Evolutionary conservation across 2,113 vertebrate species (phyloP), one percentile per base, ranked within the genome.

Genomic region (Callithrix jacchus): DNA sequence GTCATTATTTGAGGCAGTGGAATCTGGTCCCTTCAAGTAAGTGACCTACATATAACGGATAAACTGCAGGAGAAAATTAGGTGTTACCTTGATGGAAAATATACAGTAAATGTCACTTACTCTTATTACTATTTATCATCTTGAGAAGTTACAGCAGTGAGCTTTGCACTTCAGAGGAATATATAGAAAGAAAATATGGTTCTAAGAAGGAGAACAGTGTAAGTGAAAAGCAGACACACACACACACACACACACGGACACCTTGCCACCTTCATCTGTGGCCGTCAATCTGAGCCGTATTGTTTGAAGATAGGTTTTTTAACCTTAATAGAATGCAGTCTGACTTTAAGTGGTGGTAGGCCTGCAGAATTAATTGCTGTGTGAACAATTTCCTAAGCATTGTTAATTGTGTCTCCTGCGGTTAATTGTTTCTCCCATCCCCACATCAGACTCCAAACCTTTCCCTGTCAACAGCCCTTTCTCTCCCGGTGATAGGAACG

Each of bases 31-130:
- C 97, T 98, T 98, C 97, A 93, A 96, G 68, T 79, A 93, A 97
- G 93, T 97, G 98, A 98, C 98, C 98, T 98, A 98, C 93, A 97
- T 98, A 97, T 96, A 96, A 96, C 21, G 32, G 97, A 98, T 96
- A 1, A 8, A 95, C 97, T 49, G 70, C 58, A 93, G 74, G 93
- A 92, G 93, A 68, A 96, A 97, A 97, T 96, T 87, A 97, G 79
- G 12, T 87, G 71, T 96, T 97, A 87, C 96, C 96, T 97, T 83
- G 92, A 97, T 20, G 2, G 97, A 95, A 97, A 96, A 93, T 42
- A n/a, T 95, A 91, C 92, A 91, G 94, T 96, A 89, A 95, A 97
- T 94, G 95, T 92, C 95, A 93, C 89, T 92, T 97, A 61, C 40
- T 80, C 95, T 88, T 93, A 92, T 94, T 96, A 94, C 93, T 96